Conservation (phyloP, 2,888 invertebrate species). For the Odontothrips loti region DNA sequence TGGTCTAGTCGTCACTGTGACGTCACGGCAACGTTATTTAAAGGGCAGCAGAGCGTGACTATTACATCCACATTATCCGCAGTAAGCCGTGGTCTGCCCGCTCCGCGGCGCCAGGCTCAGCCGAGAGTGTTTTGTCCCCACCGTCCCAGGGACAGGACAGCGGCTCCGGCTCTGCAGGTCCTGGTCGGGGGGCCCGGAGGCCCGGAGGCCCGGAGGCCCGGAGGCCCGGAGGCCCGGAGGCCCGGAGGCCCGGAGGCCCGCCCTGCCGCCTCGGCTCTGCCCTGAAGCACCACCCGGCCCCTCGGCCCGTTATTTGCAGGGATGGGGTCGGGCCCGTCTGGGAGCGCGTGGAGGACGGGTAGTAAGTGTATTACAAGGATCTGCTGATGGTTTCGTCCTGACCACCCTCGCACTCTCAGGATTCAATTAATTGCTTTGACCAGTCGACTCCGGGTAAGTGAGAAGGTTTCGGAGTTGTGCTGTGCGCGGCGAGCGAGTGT, state of each 20-base stretch:
- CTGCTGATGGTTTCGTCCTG: background rate
- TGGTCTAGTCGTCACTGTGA: background rate
- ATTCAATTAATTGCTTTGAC: background rate
- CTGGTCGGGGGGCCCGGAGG: too few relatives aligned
- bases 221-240: too few relatives aligned
- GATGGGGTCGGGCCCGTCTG: background rate
- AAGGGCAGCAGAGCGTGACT: conserved; percentile 10
- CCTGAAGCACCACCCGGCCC: background rate
- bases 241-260: too few relatives aligned
- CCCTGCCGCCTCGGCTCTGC: background rate
- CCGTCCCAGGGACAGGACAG: too few relatives aligned
- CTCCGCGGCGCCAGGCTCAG: background rate
- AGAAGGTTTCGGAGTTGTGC: background rate
- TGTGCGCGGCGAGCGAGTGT: background rate
- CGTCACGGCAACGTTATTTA: background rate
- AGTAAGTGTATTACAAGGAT: too few relatives aligned
- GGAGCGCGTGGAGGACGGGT: too few relatives aligned
- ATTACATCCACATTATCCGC: conserved; percentile 9
- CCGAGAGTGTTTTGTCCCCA: background rate
- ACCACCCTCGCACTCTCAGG: background rate
- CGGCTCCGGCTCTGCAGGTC: too few relatives aligned
- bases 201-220: too few relatives aligned
- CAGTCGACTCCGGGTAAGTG: background rate
- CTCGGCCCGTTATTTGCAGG: background rate
- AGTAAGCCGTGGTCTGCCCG: background rate